A percentile compares a stretch with the other conserved stretches of the same genome.
Conservation (phyloP, 2,113 vertebrate genomes). For the Regulus satrapa region DNA sequence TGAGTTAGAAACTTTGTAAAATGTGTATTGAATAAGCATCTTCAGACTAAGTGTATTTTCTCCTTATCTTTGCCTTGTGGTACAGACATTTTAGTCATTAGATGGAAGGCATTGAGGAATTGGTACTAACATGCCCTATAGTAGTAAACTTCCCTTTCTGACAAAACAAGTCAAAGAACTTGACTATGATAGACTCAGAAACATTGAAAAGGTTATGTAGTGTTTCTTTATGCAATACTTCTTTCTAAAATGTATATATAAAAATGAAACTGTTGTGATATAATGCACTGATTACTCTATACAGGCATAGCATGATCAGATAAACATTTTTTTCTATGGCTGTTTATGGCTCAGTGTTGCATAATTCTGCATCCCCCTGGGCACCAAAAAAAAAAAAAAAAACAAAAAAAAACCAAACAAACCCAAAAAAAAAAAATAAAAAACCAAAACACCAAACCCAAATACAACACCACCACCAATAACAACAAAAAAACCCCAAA, state of each 20-base stretch:
- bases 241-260: neutral
- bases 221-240: neutral
- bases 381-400: neutral
- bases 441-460: no score
- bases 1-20: neutral
- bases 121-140: neutral
- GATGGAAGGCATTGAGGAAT: neutral
- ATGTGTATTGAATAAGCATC: neutral
- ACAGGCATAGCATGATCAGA: neutral
- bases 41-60: neutral
- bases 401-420: no score
- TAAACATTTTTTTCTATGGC: neutral
- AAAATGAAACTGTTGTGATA: neutral
- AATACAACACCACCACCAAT: no score
- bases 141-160: neutral
- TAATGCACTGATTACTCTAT: neutral
- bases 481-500: no score
- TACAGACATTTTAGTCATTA: neutral
- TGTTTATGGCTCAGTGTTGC: neutral
- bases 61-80: neutral
- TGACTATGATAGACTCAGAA: neutral
- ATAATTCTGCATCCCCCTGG: neutral
- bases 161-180: neutral
- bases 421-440: no score
- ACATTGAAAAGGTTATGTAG: neutral